These are phyloP conservation scores for Pissodes strobi DNA, from an alignment of 1,140 invertebrate species.

Conservation along the genomic window DNA sequence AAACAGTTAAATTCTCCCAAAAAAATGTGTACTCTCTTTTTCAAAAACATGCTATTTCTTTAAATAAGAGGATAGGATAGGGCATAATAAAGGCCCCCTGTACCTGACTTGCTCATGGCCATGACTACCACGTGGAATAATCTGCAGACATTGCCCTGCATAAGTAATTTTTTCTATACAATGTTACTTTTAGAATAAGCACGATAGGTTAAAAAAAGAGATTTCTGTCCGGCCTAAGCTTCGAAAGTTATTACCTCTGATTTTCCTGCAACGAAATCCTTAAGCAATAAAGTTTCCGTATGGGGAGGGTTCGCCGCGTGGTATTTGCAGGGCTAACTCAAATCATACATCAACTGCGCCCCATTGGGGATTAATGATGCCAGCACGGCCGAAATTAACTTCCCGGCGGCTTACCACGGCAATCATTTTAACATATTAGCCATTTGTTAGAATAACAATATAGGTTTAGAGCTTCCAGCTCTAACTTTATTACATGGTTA, in stretches of 20 bases:
- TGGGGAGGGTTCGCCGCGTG: conserved; percentile 23
- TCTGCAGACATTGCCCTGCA: too few species aligned
- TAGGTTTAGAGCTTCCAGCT: conserved; percentile 30
- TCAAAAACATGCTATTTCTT: too few species aligned
- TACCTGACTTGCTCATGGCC: too few species aligned
- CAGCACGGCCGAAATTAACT: conserved; percentile 57
- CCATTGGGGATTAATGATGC: conserved; percentile 59
- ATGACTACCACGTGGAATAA: too few species aligned
- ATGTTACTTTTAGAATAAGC: too few species aligned
- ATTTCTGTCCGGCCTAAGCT: neutral
- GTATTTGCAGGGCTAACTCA: conserved; percentile 41
- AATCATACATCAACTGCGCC: conserved; percentile 57
- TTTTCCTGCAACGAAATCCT: conserved; percentile 23
- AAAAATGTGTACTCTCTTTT: too few species aligned
- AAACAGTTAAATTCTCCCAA: too few species aligned
- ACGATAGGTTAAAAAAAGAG: neutral
- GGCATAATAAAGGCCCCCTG: too few species aligned
- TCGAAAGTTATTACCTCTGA: conserved; percentile 43
- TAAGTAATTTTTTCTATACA: too few species aligned
- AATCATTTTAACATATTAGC: conserved; percentile 59
- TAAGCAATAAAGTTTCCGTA: conserved; percentile 30
- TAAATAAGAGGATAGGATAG: too few species aligned
- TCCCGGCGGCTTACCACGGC: conserved; percentile 56
- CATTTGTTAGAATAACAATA: conserved; percentile 58
- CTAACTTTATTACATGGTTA: conserved; percentile 23